These are phyloP conservation scores for Cyphomyrus plagiostoma DNA, from an alignment of 2,113 vertebrate species.

Conservation along the genomic window DNA sequence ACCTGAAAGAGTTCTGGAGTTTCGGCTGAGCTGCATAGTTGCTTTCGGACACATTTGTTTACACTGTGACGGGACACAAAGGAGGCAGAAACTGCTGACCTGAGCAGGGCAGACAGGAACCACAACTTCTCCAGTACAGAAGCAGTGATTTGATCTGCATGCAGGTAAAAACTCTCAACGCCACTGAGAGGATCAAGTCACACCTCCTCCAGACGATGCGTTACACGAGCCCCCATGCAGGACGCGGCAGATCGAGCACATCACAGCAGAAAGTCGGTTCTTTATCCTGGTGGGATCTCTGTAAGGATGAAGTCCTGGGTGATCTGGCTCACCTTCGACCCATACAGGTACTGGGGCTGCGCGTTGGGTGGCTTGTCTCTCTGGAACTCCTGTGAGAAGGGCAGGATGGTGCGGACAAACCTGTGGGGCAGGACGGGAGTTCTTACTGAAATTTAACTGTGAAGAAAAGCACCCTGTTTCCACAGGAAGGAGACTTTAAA, in stretches of 20 bases:
- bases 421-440: constrained; percentile 41
- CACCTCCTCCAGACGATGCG: neutral
- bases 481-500: neutral
- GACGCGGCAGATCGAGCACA: neutral
- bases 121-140: neutral
- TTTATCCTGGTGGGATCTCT: neutral
- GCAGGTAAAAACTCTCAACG: neutral
- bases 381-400: constrained; percentile 83
- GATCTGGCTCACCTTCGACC: constrained; percentile 68
- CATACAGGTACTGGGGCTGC: constrained; percentile 78
- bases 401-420: constrained; percentile 78
- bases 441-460: neutral
- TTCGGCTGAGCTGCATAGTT: neutral
- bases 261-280: neutral
- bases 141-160: neutral
- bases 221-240: neutral
- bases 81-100: neutral
- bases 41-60: neutral
- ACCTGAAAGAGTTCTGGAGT: neutral
- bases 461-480: neutral
- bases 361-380: constrained; percentile 84
- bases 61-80: neutral
- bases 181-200: neutral
- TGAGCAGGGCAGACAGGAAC: neutral
- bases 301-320: neutral